Percentiles rank a stretch among this genome's conserved stretches.
Conservation (phyloP, 2,113 vertebrate species). For the Sardina pilchardus region DNA sequence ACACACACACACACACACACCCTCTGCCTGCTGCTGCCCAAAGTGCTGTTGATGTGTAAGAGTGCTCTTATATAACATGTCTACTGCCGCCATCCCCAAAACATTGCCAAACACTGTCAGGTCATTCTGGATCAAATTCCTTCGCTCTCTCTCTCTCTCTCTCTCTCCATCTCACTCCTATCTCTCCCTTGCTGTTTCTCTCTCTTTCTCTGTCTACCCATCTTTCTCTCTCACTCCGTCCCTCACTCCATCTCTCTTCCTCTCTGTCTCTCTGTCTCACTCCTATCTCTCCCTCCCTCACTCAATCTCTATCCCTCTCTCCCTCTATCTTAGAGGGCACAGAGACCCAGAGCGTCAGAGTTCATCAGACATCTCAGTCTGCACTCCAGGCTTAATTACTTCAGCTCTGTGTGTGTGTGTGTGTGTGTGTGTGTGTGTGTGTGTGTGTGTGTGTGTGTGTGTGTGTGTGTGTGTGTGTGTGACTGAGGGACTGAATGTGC, state of each 20-base stretch:
- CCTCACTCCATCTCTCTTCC: background rate
- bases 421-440: no score
- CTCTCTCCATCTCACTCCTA: background rate
- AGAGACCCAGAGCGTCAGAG: background rate
- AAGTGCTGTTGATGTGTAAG: background rate
- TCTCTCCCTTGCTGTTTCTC: background rate
- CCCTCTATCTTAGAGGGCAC: background rate
- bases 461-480: no score
- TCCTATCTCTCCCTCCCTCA: background rate
- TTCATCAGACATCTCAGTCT: background rate
- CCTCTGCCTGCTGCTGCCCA: background rate
- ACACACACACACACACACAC: slow-evolving; percentile 25
- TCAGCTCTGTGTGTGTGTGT: background rate
- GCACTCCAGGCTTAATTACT: background rate
- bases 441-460: no score
- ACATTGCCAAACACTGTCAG: slow-evolving; percentile 19
- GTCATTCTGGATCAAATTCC: background rate
- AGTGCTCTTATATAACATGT: slow-evolving; percentile 17
- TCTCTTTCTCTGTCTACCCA: background rate
- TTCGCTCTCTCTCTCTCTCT: background rate
- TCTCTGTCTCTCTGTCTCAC: background rate
- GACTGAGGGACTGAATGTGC: no score
- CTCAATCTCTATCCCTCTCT: no score
- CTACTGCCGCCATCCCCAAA: slow-evolving; percentile 11
- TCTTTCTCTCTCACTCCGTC: background rate